Evolutionary conservation across 2,113 vertebrate genomes (phyloP).

Genomic region (Calidris pygmaea): DNA sequence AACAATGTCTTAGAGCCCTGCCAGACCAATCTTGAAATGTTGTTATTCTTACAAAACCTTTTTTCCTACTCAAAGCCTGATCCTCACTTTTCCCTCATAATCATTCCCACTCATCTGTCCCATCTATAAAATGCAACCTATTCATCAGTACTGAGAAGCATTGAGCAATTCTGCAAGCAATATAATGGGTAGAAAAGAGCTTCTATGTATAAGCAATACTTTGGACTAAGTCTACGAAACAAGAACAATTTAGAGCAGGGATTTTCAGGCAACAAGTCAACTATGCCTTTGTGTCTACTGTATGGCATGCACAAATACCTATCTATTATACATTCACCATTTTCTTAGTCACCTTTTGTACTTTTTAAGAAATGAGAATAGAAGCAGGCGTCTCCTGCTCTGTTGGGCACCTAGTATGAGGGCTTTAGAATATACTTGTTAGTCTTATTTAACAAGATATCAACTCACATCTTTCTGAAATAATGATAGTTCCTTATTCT

Average conservation of each 20-base stretch:
- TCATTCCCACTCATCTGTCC: background rate
- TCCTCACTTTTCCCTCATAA: background rate
- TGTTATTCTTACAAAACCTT: background rate
- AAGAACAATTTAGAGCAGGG: background rate
- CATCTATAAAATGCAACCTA: background rate
- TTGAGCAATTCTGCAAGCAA: background rate
- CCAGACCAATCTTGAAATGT: background rate
- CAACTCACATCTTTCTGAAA: background rate
- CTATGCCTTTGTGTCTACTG: background rate
- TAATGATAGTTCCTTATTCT: background rate
- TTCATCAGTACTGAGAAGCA: background rate
- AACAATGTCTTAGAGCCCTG: background rate
- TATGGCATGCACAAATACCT: background rate
- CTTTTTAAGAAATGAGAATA: background rate
- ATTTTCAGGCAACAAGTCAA: background rate
- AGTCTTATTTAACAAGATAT: background rate
- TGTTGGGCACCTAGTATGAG: background rate
- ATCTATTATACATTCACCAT: background rate
- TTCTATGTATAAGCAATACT: background rate
- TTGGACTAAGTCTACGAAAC: background rate
- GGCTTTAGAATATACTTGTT: background rate
- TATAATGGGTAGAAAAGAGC: background rate
- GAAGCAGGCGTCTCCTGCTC: background rate
- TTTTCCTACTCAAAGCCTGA: background rate
- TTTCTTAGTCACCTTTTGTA: background rate